Evolutionary conservation across 2,888 invertebrate genomes (phyloP).

Genomic region (Ochropleura plecta): DNA sequence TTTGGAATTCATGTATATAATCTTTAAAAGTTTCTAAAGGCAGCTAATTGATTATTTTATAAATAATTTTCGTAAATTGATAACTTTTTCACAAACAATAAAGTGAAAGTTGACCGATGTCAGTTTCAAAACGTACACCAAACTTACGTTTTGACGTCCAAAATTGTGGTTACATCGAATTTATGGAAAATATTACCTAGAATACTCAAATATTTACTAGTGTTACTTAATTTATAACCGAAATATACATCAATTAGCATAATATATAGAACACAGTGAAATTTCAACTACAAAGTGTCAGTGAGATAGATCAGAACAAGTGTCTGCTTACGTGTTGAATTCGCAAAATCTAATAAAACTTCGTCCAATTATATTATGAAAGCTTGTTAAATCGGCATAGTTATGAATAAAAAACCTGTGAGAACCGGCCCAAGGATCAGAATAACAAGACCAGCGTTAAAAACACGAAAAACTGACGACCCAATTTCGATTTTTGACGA

Average conservation of each 20-base stretch:
- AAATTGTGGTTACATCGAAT: slow-evolving; percentile 61
- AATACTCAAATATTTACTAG: slow-evolving; percentile 56
- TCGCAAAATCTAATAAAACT: slow-evolving; percentile 46
- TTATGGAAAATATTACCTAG: slow-evolving; percentile 49
- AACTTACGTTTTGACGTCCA: slow-evolving; percentile 65
- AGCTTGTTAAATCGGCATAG: slow-evolving; percentile 66
- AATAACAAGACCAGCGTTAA: slow-evolving; percentile 79
- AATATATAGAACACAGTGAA: slow-evolving; percentile 30
- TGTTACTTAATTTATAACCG: slow-evolving; percentile 44
- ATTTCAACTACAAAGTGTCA: slow-evolving; percentile 27
- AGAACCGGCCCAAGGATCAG: slow-evolving; percentile 85
- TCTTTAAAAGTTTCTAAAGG: background rate
- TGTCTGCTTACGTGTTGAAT: slow-evolving; percentile 73
- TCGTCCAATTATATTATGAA: slow-evolving; percentile 54
- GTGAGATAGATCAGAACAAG: slow-evolving; percentile 26
- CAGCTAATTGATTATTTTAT: background rate
- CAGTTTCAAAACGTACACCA: slow-evolving; percentile 62
- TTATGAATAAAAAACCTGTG: slow-evolving; percentile 85
- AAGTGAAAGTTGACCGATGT: slow-evolving; percentile 58
- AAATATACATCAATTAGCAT: slow-evolving; percentile 22
- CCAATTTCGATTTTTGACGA: slow-evolving; percentile 71
- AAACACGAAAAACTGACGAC: slow-evolving; percentile 76
- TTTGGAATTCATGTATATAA: background rate
- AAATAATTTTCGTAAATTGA: background rate
- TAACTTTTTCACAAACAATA: slow-evolving; percentile 7